Conservation (phyloP, 2,113 vertebrate species). For the Heterocephalus glaber region DNA sequence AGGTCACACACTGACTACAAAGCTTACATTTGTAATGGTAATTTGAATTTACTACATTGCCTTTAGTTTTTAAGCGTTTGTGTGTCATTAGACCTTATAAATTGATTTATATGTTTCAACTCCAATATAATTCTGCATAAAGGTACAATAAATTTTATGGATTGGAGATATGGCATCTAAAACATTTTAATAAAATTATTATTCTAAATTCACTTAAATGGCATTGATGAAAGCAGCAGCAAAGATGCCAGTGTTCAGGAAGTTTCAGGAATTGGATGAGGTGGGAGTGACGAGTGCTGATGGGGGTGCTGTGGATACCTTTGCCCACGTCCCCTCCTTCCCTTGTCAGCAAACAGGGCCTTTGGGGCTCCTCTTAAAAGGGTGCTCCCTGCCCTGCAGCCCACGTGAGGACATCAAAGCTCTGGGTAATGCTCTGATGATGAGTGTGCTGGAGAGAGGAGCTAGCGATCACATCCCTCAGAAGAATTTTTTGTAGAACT, state of each 20-base stretch:
- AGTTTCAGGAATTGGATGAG: not conserved
- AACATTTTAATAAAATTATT: constrained; percentile 90
- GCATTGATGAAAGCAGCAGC: constrained; percentile 67
- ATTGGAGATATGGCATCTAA: constrained; percentile 89
- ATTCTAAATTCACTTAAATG: constrained; percentile 85
- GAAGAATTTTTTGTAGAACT: constrained; percentile 48
- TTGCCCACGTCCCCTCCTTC: not conserved
- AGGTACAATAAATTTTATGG: constrained; percentile 90
- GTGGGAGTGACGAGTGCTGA: not conserved
- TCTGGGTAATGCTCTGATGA: not conserved
- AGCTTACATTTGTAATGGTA: constrained; percentile 92
- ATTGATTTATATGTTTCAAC: constrained; percentile 91
- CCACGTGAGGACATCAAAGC: not conserved
- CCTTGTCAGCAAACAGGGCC: not conserved
- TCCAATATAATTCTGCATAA: constrained; percentile 88
- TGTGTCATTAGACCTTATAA: constrained; percentile 91
- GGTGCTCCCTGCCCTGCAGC: not conserved
- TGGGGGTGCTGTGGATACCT: fast-evolving
- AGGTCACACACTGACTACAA: constrained; percentile 90
- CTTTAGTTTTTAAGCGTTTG: constrained; percentile 91
- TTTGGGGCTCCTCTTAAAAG: not conserved
- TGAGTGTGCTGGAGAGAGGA: constrained; percentile 27
- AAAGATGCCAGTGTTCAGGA: constrained; percentile 63
- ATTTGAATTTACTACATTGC: constrained; percentile 91
- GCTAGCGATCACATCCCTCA: not conserved